These are phyloP conservation scores for Phenganax stokvisi DNA, from an alignment of 92 coral and sea anemone species.

Conservation along the genomic window DNA sequence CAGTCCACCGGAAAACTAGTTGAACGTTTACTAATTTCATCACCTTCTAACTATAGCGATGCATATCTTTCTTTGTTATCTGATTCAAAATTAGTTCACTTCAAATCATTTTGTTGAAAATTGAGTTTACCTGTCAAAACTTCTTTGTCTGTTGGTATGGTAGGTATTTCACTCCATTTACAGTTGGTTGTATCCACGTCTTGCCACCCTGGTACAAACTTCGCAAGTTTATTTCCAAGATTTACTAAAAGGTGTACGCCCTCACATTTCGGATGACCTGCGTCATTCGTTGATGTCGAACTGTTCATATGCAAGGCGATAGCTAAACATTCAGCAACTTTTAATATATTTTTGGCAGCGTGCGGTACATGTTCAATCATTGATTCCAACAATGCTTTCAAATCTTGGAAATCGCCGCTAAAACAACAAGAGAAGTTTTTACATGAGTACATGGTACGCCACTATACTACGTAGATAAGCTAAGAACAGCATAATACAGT, in stretches of 20 bases:
- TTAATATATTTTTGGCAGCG: slow-evolving; percentile 3
- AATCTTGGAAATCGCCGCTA: not conserved
- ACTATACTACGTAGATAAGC: too few relatives aligned
- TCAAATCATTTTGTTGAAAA: not conserved
- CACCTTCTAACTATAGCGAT: too few relatives aligned
- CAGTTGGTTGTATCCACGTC: slow-evolving; percentile 18
- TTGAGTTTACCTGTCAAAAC: slow-evolving; percentile 1
- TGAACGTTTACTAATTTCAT: too few relatives aligned
- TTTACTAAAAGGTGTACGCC: not conserved
- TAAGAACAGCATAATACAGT: too few relatives aligned
- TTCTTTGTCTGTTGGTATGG: slow-evolving; percentile 23
- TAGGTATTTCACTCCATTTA: slow-evolving; percentile 18
- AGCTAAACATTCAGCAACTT: slow-evolving; percentile 2
- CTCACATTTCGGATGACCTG: not conserved
- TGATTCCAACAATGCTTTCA: slow-evolving; percentile 4
- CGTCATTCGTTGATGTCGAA: not conserved
- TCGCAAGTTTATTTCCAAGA: slow-evolving; percentile 19
- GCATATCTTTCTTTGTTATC: too few relatives aligned
- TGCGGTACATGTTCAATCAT: not conserved
- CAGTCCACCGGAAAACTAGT: too few relatives aligned
- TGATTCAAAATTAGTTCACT: not conserved
- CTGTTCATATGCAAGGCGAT: not conserved
- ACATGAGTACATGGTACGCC: too few relatives aligned
- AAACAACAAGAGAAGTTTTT: not conserved
- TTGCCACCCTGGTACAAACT: slow-evolving; percentile 10